Percentiles rank a stretch among this genome's conserved stretches.
Conservation (phyloP, 2,888 invertebrate genomes). For the Drosophila crucigera region DNA sequence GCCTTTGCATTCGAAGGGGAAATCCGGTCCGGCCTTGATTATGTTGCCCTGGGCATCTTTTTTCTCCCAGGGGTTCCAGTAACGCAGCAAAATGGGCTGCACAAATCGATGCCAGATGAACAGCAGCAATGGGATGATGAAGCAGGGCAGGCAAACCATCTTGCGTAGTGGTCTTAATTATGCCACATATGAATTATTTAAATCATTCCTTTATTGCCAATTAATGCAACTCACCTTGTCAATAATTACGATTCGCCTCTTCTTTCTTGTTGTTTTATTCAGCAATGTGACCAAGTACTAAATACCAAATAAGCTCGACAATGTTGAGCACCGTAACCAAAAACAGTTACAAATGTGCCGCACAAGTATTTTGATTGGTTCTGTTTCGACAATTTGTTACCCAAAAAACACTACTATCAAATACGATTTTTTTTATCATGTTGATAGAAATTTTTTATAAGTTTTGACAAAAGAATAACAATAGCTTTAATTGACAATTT, state of each 20-base stretch:
- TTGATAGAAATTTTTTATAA: not conserved
- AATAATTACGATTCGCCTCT: not conserved
- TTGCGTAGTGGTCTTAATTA: constrained; percentile 46
- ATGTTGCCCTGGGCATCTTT: constrained; percentile 88
- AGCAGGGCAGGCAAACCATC: constrained; percentile 94
- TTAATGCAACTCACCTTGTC: constrained; percentile 23
- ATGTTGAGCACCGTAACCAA: not conserved
- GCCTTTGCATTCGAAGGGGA: constrained; percentile 88
- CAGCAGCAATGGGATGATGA: constrained; percentile 92
- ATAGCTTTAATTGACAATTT: not conserved
- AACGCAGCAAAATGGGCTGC: constrained; percentile 92
- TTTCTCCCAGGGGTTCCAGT: constrained; percentile 93
- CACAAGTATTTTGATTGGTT: not conserved
- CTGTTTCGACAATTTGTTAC: not conserved
- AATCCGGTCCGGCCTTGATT: constrained; percentile 86
- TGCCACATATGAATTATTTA: not conserved
- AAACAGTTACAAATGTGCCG: not conserved
- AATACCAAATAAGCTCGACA: not conserved
- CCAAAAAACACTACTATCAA: not conserved
- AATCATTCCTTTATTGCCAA: not conserved
- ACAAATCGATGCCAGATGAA: constrained; percentile 94
- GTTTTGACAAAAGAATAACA: not conserved
- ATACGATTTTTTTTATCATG: not conserved
- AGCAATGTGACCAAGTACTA: constrained; percentile 6
- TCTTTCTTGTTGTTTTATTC: not conserved